Evolutionary conservation across 2,888 invertebrate species (phyloP).

Genomic region (Thera obeliscata): DNA sequence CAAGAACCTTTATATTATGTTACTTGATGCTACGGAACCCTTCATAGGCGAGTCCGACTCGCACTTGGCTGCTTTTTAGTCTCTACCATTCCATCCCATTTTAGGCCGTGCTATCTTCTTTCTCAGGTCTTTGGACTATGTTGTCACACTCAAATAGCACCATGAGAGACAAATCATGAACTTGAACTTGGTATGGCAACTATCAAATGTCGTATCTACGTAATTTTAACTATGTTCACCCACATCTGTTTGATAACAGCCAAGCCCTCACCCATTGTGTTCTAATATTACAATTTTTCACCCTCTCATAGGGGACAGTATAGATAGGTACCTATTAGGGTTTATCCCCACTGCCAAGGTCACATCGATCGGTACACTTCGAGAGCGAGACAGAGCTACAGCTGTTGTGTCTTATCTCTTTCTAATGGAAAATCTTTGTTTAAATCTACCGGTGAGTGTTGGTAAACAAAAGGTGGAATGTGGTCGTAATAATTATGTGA

Average conservation of each 20-base stretch:
- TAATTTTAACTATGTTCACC: not conserved
- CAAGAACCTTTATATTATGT: too few species aligned
- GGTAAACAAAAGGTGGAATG: constrained; percentile 36
- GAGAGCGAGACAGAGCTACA: constrained; percentile 51
- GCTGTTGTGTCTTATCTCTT: constrained; percentile 42
- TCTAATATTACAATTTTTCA: constrained; percentile 6
- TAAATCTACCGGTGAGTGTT: constrained; percentile 32
- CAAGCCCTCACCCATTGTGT: not conserved
- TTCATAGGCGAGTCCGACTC: too few species aligned
- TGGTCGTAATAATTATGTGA: not conserved
- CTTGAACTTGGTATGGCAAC: too few species aligned
- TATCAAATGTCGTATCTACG: not conserved
- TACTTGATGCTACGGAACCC: too few species aligned
- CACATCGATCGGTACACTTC: constrained; percentile 67
- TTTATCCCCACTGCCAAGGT: constrained; percentile 73
- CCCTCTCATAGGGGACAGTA: constrained; percentile 20
- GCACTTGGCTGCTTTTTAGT: too few species aligned
- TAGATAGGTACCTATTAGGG: constrained; percentile 42
- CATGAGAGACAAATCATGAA: too few species aligned
- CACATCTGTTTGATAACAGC: not conserved
- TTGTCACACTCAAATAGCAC: too few species aligned
- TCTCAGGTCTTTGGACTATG: too few species aligned
- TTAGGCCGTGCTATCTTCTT: too few species aligned
- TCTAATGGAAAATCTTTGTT: constrained; percentile 43
- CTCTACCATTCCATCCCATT: too few species aligned